Percentiles rank a stretch among this genome's conserved stretches.
Evolutionary conservation across 1,140 invertebrate species (phyloP).

Genomic region (Drosophila bifasciata): DNA sequence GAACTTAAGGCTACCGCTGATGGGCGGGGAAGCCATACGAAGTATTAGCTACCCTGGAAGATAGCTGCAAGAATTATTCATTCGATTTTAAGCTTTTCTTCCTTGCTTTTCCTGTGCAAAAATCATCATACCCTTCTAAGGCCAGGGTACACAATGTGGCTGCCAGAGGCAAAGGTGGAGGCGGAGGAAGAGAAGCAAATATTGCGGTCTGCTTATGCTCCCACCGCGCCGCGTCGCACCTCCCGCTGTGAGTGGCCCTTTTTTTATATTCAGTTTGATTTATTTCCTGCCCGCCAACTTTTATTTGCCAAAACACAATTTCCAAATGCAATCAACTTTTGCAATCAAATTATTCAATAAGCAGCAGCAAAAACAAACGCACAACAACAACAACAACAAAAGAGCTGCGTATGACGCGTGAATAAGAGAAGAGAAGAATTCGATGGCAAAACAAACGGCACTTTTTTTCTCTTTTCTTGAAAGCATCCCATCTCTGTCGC

Average conservation of each 20-base stretch:
- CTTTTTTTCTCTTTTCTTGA: too few species aligned
- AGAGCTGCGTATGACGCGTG: too few species aligned
- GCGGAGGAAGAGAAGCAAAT: not conserved
- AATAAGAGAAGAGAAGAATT: too few species aligned
- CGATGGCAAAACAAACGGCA: too few species aligned
- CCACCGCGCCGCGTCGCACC: not conserved
- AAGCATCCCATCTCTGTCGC: too few species aligned
- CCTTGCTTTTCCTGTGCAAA: not conserved
- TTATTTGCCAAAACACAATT: conserved; percentile 51
- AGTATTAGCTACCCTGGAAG: too few species aligned
- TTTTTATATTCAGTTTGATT: conserved; percentile 60
- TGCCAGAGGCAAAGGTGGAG: not conserved
- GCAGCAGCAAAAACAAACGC: conserved; percentile 13
- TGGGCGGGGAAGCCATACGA: too few species aligned
- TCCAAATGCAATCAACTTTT: conserved; percentile 57
- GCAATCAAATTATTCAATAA: conserved; percentile 55
- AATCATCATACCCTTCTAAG: too few species aligned
- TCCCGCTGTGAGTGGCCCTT: conserved; percentile 40
- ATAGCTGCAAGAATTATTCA: not conserved
- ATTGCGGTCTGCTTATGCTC: conserved; percentile 8
- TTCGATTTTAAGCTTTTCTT: conserved; percentile 2
- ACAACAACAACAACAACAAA: conserved; percentile 15
- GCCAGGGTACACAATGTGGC: too few species aligned
- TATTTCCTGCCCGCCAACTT: conserved; percentile 57
- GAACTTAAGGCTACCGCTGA: not conserved